Evolutionary conservation across 2,888 invertebrate species (phyloP).

Genomic region (Apoderus coryli): DNA sequence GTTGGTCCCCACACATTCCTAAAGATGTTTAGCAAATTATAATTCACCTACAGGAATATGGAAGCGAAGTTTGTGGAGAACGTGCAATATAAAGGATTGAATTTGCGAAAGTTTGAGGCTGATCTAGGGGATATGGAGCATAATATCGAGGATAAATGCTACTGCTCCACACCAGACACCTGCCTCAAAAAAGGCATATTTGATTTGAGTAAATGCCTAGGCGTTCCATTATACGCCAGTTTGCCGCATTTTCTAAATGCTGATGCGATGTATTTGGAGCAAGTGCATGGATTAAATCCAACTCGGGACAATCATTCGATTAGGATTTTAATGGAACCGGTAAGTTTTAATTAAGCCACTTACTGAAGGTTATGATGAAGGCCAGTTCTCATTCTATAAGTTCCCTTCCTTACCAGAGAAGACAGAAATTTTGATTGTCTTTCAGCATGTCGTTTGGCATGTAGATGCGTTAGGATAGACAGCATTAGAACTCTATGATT

Average conservation of each 20-base stretch:
- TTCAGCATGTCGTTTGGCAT: no score
- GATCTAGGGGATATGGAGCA: conserved; percentile 53
- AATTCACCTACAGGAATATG: conserved; percentile 38
- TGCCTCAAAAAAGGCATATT: conserved; percentile 59
- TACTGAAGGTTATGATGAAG: neutral
- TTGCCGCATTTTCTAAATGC: conserved; percentile 62
- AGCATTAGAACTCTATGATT: no score
- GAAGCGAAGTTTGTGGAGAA: conserved; percentile 44
- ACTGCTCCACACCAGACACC: conserved; percentile 38
- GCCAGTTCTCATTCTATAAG: no score
- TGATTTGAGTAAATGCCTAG: conserved; percentile 50
- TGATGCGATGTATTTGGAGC: conserved; percentile 33
- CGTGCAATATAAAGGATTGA: conserved; percentile 46
- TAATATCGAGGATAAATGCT: conserved; percentile 39
- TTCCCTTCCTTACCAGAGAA: neutral
- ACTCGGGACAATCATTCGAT: conserved; percentile 56
- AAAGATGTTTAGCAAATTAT: no score
- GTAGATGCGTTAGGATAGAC: no score
- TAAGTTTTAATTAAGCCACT: conserved; percentile 27
- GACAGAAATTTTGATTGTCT: no score
- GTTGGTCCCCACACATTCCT: conserved; percentile 23
- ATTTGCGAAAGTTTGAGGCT: conserved; percentile 49
- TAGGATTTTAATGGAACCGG: conserved; percentile 63
- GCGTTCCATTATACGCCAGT: conserved; percentile 59
- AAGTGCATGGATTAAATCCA: conserved; percentile 49